Evolutionary conservation across 2,797 vertebrate genomes (phyloP), one percentile per base, ranked within the genome.

Genomic region (Ispidina lecontei): DNA sequence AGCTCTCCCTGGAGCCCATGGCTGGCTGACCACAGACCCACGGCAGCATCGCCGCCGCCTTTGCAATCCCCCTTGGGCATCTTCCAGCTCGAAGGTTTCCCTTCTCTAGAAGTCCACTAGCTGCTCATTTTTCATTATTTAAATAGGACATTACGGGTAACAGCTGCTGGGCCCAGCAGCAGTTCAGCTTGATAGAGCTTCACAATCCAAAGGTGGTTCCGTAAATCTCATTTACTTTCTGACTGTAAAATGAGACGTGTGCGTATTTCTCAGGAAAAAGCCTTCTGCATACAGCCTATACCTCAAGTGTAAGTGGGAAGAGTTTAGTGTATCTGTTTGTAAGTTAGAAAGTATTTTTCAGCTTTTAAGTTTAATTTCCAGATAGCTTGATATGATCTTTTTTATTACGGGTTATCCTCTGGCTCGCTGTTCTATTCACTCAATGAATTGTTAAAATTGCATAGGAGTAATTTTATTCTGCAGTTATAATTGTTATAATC

Each of bases 111-210:
- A 89, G 89, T 71, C 90, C 83, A 49, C 52, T 43, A 16, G 89
- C 90, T 91, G 95, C 88, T 60, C 76, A 26, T 69, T 72, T 75
- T 37, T 64, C 94, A 63, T 72, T 94, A 64, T 95, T 93, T 89
- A 67, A 76, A 4, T 92, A 90, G 94, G 96, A 90, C 85, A 91
- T 97, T 97, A 98, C 96, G 95, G 97, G 97, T 97, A 96, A 78
- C 46, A 29, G 82, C 94, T 93, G 95, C 96, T 91, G 95, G 89
- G 90, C 96, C 82, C 95, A 80, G 90, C 93, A 88, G 93, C 78
- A 20, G 89, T 52, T 94, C 77, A 46, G 94, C 93, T 95, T 64
- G 58, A 3, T 6, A 41, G 89, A 90, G 79, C 94, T 88, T 62
- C 82, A 11, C 86, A 43, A 37, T 70, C 87, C 94, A 82, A 82